Evolutionary conservation across 2,113 vertebrate species (phyloP).

Genomic region (Nannobrachium achirus): DNA sequence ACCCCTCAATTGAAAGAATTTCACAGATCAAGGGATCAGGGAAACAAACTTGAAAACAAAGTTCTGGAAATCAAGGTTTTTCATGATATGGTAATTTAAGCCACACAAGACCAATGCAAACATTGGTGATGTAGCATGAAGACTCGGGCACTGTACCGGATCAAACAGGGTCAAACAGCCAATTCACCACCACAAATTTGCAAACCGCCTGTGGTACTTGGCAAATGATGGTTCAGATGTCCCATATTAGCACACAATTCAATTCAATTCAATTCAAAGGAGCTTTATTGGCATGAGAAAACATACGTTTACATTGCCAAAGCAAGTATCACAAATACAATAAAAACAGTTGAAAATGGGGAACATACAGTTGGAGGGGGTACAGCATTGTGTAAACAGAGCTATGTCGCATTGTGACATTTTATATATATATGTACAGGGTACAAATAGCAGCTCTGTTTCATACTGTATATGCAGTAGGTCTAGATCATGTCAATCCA

Average conservation of each 20-base stretch:
- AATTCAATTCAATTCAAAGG: too few relatives aligned
- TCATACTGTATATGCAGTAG: too few relatives aligned
- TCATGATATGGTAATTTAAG: conserved; percentile 30
- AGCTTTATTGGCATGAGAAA: too few relatives aligned
- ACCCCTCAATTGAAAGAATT: neutral
- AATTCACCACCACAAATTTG: conserved; percentile 17
- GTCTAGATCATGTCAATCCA: too few relatives aligned
- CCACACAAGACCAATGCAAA: conserved; percentile 7
- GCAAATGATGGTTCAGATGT: neutral
- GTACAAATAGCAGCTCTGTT: too few relatives aligned
- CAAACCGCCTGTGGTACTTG: neutral
- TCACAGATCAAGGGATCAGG: conserved; percentile 10
- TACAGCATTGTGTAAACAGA: too few relatives aligned
- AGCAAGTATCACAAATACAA: too few relatives aligned
- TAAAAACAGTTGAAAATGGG: too few relatives aligned
- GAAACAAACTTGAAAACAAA: conserved; percentile 1
- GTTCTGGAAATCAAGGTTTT: conserved; percentile 1
- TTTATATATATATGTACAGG: too few relatives aligned
- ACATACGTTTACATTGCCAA: too few relatives aligned
- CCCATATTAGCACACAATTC: neutral
- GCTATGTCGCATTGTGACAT: too few relatives aligned
- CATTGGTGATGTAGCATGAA: neutral
- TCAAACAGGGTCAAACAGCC: neutral
- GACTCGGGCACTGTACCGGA: neutral
- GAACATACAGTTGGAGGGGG: too few relatives aligned